Conservation (phyloP, 2,113 vertebrate species). For the Pithys albifrons region DNA sequence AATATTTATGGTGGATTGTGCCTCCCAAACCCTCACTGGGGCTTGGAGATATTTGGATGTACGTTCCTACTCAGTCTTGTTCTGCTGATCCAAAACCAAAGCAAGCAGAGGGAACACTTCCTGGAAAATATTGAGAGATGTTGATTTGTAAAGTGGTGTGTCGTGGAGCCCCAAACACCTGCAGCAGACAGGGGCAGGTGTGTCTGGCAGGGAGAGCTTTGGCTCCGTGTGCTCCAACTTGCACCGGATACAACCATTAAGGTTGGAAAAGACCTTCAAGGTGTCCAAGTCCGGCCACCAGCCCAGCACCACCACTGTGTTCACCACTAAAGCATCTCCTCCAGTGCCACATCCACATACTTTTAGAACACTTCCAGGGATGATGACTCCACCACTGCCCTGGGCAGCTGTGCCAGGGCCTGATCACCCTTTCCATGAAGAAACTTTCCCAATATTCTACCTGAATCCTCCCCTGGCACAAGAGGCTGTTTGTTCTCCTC, state of each 20-base stretch:
- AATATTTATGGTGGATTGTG: neutral
- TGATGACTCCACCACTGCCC: neutral
- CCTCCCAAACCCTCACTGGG: neutral
- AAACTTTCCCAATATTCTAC: neutral
- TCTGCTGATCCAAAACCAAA: neutral
- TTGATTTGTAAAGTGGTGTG: neutral
- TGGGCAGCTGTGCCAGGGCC: neutral
- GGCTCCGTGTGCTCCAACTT: neutral
- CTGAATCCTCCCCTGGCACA: fast-evolving
- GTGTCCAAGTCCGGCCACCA: neutral
- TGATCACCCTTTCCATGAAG: neutral
- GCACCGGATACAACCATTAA: neutral
- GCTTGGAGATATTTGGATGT: neutral
- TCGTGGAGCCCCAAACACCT: neutral
- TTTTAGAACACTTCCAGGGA: neutral
- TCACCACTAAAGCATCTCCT: neutral
- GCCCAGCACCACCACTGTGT: neutral
- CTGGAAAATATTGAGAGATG: neutral
- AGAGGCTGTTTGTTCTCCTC: fast-evolving
- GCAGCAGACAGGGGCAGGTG: neutral
- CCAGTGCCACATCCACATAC: neutral
- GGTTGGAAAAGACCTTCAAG: neutral
- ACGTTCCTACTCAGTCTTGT: neutral
- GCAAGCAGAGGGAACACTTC: neutral
- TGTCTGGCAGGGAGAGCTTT: neutral